Evolutionary conservation across 2,797 vertebrate species (phyloP).

Genomic region (Pangasius macronema): DNA sequence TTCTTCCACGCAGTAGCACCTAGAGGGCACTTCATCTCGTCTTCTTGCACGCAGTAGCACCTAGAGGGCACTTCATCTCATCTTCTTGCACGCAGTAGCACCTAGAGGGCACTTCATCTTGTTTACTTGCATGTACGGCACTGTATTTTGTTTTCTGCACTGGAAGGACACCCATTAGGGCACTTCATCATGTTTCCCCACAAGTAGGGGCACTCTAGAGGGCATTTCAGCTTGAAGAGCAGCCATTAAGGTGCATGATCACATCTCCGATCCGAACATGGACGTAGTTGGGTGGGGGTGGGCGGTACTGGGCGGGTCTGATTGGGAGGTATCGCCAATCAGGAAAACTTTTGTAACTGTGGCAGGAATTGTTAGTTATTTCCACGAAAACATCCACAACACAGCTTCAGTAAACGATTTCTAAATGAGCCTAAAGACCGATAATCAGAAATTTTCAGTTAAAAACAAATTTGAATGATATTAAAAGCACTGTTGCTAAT

Average conservation of each 20-base stretch:
- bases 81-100: background rate
- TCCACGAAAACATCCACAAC: background rate
- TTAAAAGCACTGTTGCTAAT: background rate
- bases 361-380: background rate
- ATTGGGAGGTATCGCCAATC: background rate
- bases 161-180: background rate
- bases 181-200: background rate
- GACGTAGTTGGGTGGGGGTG: too few relatives aligned
- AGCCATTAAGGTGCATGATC: too few relatives aligned
- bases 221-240: background rate
- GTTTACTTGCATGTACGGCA: background rate
- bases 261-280: background rate
- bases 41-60: too few relatives aligned
- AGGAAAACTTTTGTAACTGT: background rate
- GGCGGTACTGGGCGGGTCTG: too few relatives aligned
- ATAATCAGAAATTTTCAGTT: background rate
- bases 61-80: too few relatives aligned
- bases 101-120: background rate
- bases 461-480: background rate
- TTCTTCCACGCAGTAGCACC: too few relatives aligned
- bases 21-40: too few relatives aligned
- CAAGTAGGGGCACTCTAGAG: constrained; percentile 25
- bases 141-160: background rate
- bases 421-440: background rate
- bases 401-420: background rate